Base-by-base conservation (phyloP, 2,888 invertebrate genomes). In the Troides helena region DNA sequence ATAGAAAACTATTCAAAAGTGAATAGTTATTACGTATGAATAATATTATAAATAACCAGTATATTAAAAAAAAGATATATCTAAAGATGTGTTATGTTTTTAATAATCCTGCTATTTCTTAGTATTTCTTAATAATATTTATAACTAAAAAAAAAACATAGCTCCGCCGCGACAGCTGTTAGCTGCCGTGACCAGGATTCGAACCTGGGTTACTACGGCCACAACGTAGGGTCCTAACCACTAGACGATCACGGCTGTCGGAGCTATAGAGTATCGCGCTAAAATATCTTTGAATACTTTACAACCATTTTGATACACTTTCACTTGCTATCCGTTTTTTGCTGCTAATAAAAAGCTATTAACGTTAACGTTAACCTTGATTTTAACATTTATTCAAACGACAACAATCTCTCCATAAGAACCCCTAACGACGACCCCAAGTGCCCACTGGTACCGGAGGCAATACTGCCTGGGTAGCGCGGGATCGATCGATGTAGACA, bases 161-260 rank as follows among this genome's bases (percentile, higher is more conserved):
- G 59, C 72, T 71, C 74, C 75, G 65, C 72, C 74, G 72, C 68
- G 71, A 73, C 72, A 74, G 74, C 73, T 21, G n/a, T 63, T 53
- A 53, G 68, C 82, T 84, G 84, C 85, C 85, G 86, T 86, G 83
- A 87, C 86, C 86, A 86, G 94, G 94, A 95, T 94, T 95, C 94
- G 94, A 95, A 95, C 94, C 95, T 94, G 94, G 94, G 94, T 95
- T 95, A 94, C 94, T 94, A 94, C 95, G 95, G 95, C 95, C 95
- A 95, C 95, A 95, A 95, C 95, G 95, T 94, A 94, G 94, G 93
- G 94, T 95, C 94, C 95, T 95, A 94, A 95, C 95, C 95, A 95
- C 95, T 95, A 95, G 94, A 95, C 95, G 94, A 95, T 95, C 94
- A 94, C 78, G 77, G 77, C 78, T 79, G 62, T 72, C 74, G 77